A percentile compares a stretch with the other conserved stretches of the same genome.
These are phyloP conservation scores for Leptonema lineaticorne DNA, from an alignment of 1,140 invertebrate genomes.

Conservation along the genomic window DNA sequence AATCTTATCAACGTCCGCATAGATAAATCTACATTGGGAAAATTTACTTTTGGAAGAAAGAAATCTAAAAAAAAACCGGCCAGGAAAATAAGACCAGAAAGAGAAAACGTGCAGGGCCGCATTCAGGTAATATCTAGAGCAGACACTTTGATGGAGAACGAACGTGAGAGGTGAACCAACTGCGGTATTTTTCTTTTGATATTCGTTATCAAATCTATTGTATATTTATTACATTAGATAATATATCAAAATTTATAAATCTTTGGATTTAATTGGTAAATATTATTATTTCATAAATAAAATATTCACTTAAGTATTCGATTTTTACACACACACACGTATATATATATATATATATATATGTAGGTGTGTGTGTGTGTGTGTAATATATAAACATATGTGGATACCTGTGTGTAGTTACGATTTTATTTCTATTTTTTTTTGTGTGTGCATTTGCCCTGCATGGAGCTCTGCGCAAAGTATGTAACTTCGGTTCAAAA, in stretches of 20 bases:
- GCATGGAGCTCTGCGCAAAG: slow-evolving; percentile 21
- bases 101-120: background rate
- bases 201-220: background rate
- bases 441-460: slow-evolving; percentile 16
- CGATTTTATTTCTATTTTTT: background rate
- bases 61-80: background rate
- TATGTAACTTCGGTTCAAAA: slow-evolving; percentile 34
- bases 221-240: background rate
- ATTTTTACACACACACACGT: too few relatives aligned
- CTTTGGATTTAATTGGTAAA: too few relatives aligned
- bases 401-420: too few relatives aligned
- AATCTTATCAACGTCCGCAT: too few relatives aligned
- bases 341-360: too few relatives aligned
- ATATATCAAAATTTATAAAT: too few relatives aligned
- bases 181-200: slow-evolving; percentile 14
- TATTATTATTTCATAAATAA: too few relatives aligned
- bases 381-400: too few relatives aligned
- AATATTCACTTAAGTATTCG: too few relatives aligned
- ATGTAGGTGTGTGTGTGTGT: too few relatives aligned
- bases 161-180: slow-evolving; percentile 5
- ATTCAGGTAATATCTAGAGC: slow-evolving; percentile 10
- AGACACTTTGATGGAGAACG: slow-evolving; percentile 9
- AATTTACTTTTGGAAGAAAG: background rate
- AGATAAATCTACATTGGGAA: too few relatives aligned
- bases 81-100: background rate